Conservation (phyloP, 2,888 invertebrate species). For the Arenicola marina region DNA sequence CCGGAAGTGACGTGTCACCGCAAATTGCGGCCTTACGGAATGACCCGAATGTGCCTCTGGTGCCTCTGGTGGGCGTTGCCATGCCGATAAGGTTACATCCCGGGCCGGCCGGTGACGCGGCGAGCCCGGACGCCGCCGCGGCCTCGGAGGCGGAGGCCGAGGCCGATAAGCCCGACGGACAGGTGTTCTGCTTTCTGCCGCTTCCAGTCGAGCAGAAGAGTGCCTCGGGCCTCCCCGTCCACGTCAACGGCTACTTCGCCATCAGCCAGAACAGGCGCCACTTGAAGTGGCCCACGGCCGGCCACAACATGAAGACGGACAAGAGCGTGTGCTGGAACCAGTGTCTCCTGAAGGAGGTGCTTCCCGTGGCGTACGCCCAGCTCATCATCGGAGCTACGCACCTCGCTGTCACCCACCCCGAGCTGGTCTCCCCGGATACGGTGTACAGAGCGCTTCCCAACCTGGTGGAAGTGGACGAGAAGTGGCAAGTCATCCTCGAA, state of each 20-base stretch:
- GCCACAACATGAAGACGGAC: conserved; percentile 38
- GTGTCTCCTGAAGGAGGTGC: conserved; percentile 41
- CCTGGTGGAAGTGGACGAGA: conserved; percentile 25
- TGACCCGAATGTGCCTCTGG: conserved; percentile 26
- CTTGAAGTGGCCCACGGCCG: conserved; percentile 50
- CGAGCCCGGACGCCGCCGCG: background rate
- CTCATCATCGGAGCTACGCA: conserved; percentile 31
- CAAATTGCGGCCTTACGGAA: conserved; percentile 14
- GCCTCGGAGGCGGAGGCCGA: background rate
- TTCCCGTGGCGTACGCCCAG: conserved; percentile 40
- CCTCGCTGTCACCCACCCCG: background rate
- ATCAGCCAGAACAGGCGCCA: conserved; percentile 51
- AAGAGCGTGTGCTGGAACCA: conserved; percentile 49
- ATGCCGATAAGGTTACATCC: conserved; percentile 13
- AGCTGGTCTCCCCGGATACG: conserved; percentile 10
- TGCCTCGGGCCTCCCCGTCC: conserved; percentile 50
- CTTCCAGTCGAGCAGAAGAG: conserved; percentile 51
- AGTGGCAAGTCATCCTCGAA: conserved; percentile 31
- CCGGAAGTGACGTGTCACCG: conserved; percentile 19
- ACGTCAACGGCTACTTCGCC: conserved; percentile 55
- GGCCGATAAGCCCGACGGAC: conserved; percentile 35
- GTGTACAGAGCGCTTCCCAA: conserved; percentile 31
- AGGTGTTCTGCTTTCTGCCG: conserved; percentile 54
- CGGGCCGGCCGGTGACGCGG: background rate
- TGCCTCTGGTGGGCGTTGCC: conserved; percentile 41